Conservation (phyloP, 2,797 vertebrate genomes). For the Pempheris klunzingeri region DNA sequence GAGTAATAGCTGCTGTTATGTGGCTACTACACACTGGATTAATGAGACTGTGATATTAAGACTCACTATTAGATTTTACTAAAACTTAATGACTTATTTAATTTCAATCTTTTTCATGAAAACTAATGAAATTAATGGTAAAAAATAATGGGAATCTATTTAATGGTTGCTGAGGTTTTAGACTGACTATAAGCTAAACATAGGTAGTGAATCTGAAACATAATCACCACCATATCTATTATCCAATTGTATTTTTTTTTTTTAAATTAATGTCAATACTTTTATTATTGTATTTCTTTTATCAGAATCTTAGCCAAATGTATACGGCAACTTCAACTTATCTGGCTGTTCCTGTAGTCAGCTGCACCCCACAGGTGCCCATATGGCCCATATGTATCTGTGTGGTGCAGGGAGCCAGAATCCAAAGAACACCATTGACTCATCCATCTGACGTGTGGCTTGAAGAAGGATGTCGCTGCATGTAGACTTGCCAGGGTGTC, state of each 20-base stretch:
- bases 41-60: not conserved
- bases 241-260: not conserved
- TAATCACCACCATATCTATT: not conserved
- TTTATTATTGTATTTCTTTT: not conserved
- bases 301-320: not conserved
- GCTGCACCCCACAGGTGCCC: constrained; percentile 57
- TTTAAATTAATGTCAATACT: no score
- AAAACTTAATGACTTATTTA: not conserved
- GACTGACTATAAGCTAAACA: not conserved
- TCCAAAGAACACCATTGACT: constrained; percentile 56
- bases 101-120: no score
- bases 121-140: no score
- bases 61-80: not conserved
- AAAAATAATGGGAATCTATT: no score
- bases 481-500: constrained; percentile 5
- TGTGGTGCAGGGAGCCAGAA: constrained; percentile 49
- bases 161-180: not conserved
- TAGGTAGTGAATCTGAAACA: not conserved
- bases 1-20: no score
- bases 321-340: not conserved
- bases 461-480: constrained; percentile 12
- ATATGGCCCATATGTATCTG: constrained; percentile 67
- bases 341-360: constrained; percentile 12
- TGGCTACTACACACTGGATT: not conserved
- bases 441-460: constrained; percentile 50